phyloP scores from a whole-genome alignment of 1,140 invertebrate species.

The Pseudobourletiella spinata region DNA sequence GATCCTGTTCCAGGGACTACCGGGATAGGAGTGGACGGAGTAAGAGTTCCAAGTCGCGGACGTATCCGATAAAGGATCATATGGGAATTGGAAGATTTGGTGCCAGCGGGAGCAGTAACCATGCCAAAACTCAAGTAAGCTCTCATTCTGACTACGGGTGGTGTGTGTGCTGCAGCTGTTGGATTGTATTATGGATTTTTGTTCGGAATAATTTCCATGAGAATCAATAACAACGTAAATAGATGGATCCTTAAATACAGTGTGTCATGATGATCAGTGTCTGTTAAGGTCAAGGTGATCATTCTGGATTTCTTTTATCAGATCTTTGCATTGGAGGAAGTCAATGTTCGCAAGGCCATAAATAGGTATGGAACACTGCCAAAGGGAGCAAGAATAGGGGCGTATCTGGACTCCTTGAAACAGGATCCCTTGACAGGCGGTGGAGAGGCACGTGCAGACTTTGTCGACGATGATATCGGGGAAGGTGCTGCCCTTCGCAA shows the following conservation, averaged over 20 bases:
- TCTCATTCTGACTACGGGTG: no score
- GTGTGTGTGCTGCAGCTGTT: no score
- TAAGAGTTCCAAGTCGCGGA: slow-evolving; percentile 30
- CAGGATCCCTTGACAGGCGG: slow-evolving; percentile 41
- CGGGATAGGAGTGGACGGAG: neutral
- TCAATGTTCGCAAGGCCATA: slow-evolving; percentile 91
- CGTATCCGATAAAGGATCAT: slow-evolving; percentile 34
- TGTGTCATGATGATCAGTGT: no score
- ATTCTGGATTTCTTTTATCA: no score
- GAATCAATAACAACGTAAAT: no score
- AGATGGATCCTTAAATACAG: no score
- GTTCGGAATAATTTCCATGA: no score
- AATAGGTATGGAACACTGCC: slow-evolving; percentile 94
- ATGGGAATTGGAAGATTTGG: slow-evolving; percentile 15
- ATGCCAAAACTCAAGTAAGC: slow-evolving; percentile 43
- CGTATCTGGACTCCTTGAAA: slow-evolving; percentile 83
- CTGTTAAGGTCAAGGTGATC: no score
- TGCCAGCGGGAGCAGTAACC: slow-evolving; percentile 6
- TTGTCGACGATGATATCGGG: slow-evolving; percentile 44
- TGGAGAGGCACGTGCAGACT: slow-evolving; percentile 51
- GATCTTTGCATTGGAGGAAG: slow-evolving; percentile 85
- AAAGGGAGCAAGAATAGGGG: slow-evolving; percentile 70
- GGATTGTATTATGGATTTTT: no score
- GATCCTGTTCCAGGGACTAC: slow-evolving; percentile 14
- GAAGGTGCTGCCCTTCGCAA: slow-evolving; percentile 30